Evolutionary conservation across 2,797 vertebrate species (phyloP).

Genomic region (Taenioides sp.): DNA sequence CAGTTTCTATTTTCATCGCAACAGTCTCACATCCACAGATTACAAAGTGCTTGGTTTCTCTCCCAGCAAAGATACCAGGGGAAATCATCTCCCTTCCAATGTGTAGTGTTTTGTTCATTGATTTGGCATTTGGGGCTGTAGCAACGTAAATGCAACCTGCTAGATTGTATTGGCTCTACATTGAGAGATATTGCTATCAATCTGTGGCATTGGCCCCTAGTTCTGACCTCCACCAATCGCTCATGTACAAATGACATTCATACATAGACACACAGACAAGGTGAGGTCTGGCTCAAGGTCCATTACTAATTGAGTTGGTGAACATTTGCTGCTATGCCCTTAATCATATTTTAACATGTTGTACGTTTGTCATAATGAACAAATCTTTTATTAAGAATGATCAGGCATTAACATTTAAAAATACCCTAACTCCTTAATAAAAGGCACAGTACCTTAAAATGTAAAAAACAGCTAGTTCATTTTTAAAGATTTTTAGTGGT

Average conservation of each 20-base stretch:
- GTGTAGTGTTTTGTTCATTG: constrained; percentile 3
- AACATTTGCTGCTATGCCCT: background rate
- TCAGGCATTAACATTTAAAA: too few relatives aligned
- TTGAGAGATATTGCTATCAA: background rate
- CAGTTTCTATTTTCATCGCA: background rate
- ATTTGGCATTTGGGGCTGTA: background rate
- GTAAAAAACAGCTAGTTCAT: too few relatives aligned
- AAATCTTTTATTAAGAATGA: too few relatives aligned
- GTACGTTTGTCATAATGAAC: too few relatives aligned
- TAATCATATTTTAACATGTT: too few relatives aligned
- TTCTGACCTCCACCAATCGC: background rate
- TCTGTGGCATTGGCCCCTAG: background rate
- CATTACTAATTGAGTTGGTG: background rate
- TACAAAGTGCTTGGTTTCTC: background rate
- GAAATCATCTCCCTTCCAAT: background rate
- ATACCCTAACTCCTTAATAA: too few relatives aligned
- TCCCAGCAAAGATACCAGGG: background rate
- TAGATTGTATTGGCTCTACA: background rate
- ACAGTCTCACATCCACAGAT: background rate
- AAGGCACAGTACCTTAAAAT: too few relatives aligned
- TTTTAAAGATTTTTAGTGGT: too few relatives aligned
- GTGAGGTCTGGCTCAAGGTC: background rate
- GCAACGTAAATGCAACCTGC: background rate
- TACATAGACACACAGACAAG: background rate
- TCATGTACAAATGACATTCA: background rate